Evolutionary conservation across 1,140 invertebrate species (phyloP), one percentile per base, ranked within the genome.

Genomic region (Diabrotica virgifera): DNA sequence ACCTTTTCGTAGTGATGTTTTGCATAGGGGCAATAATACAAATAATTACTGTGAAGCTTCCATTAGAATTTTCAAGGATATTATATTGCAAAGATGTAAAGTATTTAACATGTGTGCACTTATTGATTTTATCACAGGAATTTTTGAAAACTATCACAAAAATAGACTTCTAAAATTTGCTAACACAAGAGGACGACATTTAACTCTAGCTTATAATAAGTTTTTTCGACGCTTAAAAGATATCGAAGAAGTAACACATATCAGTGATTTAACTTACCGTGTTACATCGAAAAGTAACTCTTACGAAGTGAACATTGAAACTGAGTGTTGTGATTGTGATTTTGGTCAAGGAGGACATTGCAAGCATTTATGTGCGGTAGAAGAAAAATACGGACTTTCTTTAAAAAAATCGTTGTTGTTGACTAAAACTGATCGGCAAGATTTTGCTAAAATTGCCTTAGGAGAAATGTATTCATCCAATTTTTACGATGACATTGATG

Each of bases 111-210:
- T 11, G 59, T 13, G 11, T 62, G 51, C 58, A 6, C 38, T 62
- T 6, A 11, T 62, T 11, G 51, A 66, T 14, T 61, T 62, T 62
- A 46, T 66, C 12, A 8, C 12, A 12, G 36, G 56, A 11, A 14
- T 66, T 14, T 65, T 65, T n/a, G 59, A 66, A 52, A 63, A 61
- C 9, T 66, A 66, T 14, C 64, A 66, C 56, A 66, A 12, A 38
- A 36, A 59, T 6, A 46, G 37, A 9, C 24, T 66, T 24, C 50
- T 62, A 35, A 38, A 12, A 13, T 35, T 40, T 51, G 36, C 65
- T n/a, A 66, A 66, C 51, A 11, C 12, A 51, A 56, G 54, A 52
- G 24, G 24, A 24, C 24, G 37, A 36, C 24, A 59, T 61, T 35
- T 10, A 57, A 40, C 37, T 50, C 55, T 10, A 66, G 12, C 38